Evolutionary conservation across 2,888 invertebrate species (phyloP).

Genomic region (Flabesymbios commensalis): DNA sequence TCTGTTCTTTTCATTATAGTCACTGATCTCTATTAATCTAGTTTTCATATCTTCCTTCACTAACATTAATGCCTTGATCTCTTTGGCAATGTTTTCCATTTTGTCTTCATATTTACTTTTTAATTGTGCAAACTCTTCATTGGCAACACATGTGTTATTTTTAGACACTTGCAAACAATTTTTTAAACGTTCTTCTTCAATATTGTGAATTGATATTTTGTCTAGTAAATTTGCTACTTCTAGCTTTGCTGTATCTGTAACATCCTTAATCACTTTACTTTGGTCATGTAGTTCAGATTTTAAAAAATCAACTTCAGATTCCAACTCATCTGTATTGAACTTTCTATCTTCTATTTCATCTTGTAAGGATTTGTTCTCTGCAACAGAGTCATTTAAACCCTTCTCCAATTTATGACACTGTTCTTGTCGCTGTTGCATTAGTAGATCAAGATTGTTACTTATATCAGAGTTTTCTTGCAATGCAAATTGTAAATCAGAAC

Average conservation of each 20-base stretch:
- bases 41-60: not conserved
- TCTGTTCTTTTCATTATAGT: not conserved
- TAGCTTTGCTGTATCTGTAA: too few species aligned
- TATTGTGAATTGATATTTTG: too few species aligned
- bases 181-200: not conserved
- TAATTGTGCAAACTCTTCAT: not conserved
- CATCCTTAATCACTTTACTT: not conserved
- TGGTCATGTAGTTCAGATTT: not conserved
- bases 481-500: too few species aligned
- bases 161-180: not conserved
- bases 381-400: not conserved
- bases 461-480: too few species aligned
- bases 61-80: not conserved
- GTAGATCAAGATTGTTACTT: too few species aligned
- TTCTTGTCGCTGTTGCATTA: too few species aligned
- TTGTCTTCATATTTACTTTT: not conserved
- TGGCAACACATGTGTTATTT: not conserved
- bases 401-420: not conserved
- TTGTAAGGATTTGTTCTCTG: not conserved
- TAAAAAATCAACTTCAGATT: not conserved
- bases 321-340: not conserved
- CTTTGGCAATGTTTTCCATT: not conserved
- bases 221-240: too few species aligned
- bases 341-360: constrained; percentile 8
- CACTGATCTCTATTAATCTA: not conserved